Base-by-base conservation (phyloP, 92 coral and sea anemone genomes). In the Heliopora coerulea region DNA sequence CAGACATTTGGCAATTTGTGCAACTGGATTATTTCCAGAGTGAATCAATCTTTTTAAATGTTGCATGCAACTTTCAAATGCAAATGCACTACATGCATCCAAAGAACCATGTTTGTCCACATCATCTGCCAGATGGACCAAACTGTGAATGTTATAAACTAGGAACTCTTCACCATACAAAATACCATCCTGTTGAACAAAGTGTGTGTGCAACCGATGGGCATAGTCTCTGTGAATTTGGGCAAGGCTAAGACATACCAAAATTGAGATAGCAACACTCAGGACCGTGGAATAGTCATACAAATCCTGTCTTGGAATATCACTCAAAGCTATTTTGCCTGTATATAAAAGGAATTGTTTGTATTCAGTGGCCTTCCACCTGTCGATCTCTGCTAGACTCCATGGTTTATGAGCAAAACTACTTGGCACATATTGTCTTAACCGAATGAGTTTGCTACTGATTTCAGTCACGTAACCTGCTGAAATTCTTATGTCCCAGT, bases 81-180 rank as follows among this genome's bases (percentile, higher is more conserved):
- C 14, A 30, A 64, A 64, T 10, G 39, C 72, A 34, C 72, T 64
- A 21, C 49, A 64, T 9, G 18, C 26, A 34, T 64, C 72, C 17
- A 64, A 31, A 8, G n/a, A 9, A 29, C 72, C 72, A 64, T 29
- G 19, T 14, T 9, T 25, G 3, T 8, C 18, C 6, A 34, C 50
- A 13, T 64, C 72, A 29, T 12, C n/a, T 1, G 31, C 72, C 18
- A 64, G 18, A 27, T 64, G 72, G 12, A 64, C 8, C 35, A 64
- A 19, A 19, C 48, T 29, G 72, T 64, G 72, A 23, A 64, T 49
- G 17, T 64, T 64, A 49, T 64, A 64, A 12, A 30, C 41, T 12
- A 64, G 17, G 17, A 64, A 64, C 49, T 64, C 49, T 19, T 34
- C 25, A 30, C 72, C 72, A 37, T 64, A 64, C 20, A 64, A 42